Percentiles rank a stretch among this genome's conserved stretches.
Evolutionary conservation across 2,797 vertebrate species (phyloP).

Genomic region (Tadarida brasiliensis): DNA sequence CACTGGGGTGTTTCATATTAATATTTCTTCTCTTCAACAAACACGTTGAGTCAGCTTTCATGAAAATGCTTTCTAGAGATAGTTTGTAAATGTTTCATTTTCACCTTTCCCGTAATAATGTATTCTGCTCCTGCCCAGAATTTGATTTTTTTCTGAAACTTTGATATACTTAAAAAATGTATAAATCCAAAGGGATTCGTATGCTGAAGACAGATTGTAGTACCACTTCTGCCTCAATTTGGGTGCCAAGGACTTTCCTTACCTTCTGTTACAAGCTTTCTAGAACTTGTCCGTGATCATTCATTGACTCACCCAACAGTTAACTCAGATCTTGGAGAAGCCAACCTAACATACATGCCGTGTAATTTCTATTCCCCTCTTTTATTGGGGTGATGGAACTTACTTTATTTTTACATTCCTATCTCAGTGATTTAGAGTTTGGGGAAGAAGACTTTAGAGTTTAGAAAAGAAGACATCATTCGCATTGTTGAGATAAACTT

Average conservation of each 20-base stretch:
- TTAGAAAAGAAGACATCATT: not conserved
- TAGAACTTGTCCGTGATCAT: not conserved
- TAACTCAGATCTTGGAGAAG: not conserved
- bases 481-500: not conserved
- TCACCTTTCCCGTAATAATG: constrained; percentile 30
- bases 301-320: not conserved
- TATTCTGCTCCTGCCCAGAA: not conserved
- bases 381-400: not conserved
- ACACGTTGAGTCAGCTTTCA: constrained; percentile 41
- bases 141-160: constrained; percentile 47
- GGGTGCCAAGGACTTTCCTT: not conserved
- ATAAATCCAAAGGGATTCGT: constrained; percentile 20
- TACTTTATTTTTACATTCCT: constrained; percentile 3
- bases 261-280: not conserved
- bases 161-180: not conserved
- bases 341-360: not conserved
- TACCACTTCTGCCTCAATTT: not conserved
- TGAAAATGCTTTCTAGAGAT: not conserved
- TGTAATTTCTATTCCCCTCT: not conserved
- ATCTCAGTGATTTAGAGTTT: not conserved
- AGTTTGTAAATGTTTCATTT: constrained; percentile 54
- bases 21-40: not conserved
- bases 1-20: not conserved
- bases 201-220: not conserved
- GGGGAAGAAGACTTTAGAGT: not conserved